These are phyloP conservation scores for Coluber constrictor DNA, from an alignment of 2,797 vertebrate species.

Conservation along the genomic window DNA sequence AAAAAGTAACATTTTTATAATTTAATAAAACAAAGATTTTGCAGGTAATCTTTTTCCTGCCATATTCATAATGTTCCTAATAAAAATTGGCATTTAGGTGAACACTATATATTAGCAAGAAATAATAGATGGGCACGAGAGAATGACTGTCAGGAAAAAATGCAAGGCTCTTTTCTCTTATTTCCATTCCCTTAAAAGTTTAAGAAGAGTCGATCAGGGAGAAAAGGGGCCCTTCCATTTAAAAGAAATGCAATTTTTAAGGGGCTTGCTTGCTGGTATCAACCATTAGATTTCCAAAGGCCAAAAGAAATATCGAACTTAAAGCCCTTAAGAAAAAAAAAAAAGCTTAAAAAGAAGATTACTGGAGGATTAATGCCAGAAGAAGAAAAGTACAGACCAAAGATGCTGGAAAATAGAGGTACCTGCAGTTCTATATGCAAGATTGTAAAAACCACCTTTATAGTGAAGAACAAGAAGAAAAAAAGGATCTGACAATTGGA, in stretches of 20 bases:
- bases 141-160: not conserved
- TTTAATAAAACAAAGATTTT: constrained; percentile 67
- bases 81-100: constrained; percentile 65
- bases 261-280: not conserved
- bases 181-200: not conserved
- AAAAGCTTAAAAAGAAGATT: not conserved
- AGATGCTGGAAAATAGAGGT: not conserved
- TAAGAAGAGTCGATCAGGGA: not conserved
- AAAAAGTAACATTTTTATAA: constrained; percentile 51
- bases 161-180: not conserved
- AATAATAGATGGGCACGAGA: constrained; percentile 49
- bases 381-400: not conserved
- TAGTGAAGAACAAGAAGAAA: not conserved
- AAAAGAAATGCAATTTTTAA: not conserved
- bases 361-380: not conserved
- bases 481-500: not conserved
- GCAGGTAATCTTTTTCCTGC: constrained; percentile 44
- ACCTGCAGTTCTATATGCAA: not conserved
- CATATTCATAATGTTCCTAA: constrained; percentile 49
- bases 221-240: not conserved
- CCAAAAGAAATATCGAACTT: not conserved
- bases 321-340: not conserved
- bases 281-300: not conserved
- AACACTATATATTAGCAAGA: constrained; percentile 50
- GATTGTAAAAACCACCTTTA: not conserved